Percentiles rank a stretch among this genome's conserved stretches.
Evolutionary conservation across 2,888 invertebrate genomes (phyloP).

Genomic region (Gandaritis pyraliata): DNA sequence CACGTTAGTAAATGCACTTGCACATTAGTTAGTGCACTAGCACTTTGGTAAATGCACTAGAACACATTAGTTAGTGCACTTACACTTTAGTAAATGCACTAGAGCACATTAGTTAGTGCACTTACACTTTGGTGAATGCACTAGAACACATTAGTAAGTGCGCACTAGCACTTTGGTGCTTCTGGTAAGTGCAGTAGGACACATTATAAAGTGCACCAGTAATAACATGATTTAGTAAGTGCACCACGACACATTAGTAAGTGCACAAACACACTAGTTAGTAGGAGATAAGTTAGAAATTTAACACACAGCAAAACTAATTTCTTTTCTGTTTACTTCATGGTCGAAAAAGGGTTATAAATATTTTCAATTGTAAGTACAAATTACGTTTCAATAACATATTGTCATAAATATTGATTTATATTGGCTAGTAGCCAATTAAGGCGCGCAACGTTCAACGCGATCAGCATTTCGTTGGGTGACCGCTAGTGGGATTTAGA

Average conservation of each 20-base stretch:
- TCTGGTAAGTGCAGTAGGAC: neutral
- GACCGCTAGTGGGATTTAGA: neutral
- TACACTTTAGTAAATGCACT: neutral
- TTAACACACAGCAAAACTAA: neutral
- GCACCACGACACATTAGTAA: neutral
- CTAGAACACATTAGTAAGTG: conserved; percentile 1
- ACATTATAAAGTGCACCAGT: neutral
- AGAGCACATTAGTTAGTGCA: neutral
- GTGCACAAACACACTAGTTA: conserved; percentile 2
- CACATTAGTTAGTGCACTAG: neutral
- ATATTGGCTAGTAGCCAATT: neutral
- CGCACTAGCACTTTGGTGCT: neutral
- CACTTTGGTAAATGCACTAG: neutral
- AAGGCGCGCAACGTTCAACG: neutral
- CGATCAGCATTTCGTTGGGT: neutral
- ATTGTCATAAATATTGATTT: no score
- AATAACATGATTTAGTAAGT: conserved; percentile 1
- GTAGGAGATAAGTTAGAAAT: conserved; percentile 36
- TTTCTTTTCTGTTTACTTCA: neutral
- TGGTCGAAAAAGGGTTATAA: no score
- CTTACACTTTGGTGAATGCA: neutral
- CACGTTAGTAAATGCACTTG: conserved; percentile 21
- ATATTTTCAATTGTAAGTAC: no score
- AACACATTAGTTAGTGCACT: neutral
- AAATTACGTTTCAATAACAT: neutral